These are phyloP conservation scores for Macrosiphum euphorbiae DNA, from an alignment of 2,888 invertebrate genomes.

Conservation along the genomic window DNA sequence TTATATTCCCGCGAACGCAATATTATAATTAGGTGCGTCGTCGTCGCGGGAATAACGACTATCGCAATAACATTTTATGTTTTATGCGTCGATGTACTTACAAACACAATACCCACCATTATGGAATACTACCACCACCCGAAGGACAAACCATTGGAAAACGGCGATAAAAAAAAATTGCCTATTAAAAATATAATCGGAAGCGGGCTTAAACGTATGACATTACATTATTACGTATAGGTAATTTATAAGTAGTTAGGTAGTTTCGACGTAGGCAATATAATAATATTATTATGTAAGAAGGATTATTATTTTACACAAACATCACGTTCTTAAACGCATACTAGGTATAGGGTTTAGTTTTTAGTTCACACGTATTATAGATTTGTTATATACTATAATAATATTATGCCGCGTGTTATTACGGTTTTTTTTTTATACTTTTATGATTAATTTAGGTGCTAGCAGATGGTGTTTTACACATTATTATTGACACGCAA, in stretches of 20 bases:
- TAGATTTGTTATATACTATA: neutral
- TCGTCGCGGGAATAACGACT: neutral
- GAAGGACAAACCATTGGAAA: neutral
- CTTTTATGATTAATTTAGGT: neutral
- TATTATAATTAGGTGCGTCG: neutral
- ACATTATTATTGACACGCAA: neutral
- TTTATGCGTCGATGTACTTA: neutral
- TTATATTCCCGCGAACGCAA: neutral
- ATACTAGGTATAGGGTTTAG: neutral
- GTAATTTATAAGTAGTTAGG: neutral
- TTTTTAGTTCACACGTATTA: neutral
- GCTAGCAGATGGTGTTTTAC: neutral
- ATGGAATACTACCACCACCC: neutral
- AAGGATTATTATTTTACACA: slow-evolving; percentile 1
- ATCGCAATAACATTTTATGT: neutral
- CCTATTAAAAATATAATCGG: neutral
- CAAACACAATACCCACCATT: neutral
- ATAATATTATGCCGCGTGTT: too few relatives aligned
- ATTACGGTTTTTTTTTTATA: neutral
- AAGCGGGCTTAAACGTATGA: neutral
- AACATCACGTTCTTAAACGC: neutral
- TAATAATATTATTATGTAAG: neutral
- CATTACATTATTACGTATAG: neutral
- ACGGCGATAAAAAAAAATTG: neutral
- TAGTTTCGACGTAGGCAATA: neutral